A percentile compares a stretch with the other conserved stretches of the same genome.
These are phyloP conservation scores for Turnix velox DNA, from an alignment of 2,113 vertebrate genomes.

Conservation along the genomic window DNA sequence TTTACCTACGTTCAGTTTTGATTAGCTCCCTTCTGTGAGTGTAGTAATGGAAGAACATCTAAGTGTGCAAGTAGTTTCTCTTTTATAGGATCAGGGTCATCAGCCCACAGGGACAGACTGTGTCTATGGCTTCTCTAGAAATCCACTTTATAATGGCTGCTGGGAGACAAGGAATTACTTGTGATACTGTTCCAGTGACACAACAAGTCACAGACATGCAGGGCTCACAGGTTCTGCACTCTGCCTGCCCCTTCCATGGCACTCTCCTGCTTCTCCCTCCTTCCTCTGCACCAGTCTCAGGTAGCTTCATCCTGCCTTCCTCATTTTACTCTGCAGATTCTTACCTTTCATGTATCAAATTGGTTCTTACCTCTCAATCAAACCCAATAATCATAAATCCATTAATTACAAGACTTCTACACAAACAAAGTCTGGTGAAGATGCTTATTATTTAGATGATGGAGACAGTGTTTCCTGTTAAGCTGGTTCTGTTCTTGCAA, in stretches of 20 bases:
- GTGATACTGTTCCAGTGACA: background rate
- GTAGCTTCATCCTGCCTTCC: background rate
- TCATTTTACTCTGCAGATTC: background rate
- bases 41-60: background rate
- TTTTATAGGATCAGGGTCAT: background rate
- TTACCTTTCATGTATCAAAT: background rate
- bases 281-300: background rate
- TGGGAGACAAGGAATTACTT: background rate
- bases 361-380: background rate
- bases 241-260: background rate
- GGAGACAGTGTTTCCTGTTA: slow-evolving; percentile 46
- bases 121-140: background rate
- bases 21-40: background rate
- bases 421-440: background rate
- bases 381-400: background rate
- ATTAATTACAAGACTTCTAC: background rate
- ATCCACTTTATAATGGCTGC: background rate
- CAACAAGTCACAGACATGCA: slow-evolving; percentile 13
- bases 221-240: background rate
- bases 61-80: background rate
- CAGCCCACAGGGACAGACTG: background rate
- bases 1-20: background rate
- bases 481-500: background rate
- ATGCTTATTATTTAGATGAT: slow-evolving; percentile 46
- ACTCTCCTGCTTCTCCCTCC: background rate